phyloP scores from a whole-genome alignment of 2,888 invertebrate species.

The Panzeria rudis region DNA sequence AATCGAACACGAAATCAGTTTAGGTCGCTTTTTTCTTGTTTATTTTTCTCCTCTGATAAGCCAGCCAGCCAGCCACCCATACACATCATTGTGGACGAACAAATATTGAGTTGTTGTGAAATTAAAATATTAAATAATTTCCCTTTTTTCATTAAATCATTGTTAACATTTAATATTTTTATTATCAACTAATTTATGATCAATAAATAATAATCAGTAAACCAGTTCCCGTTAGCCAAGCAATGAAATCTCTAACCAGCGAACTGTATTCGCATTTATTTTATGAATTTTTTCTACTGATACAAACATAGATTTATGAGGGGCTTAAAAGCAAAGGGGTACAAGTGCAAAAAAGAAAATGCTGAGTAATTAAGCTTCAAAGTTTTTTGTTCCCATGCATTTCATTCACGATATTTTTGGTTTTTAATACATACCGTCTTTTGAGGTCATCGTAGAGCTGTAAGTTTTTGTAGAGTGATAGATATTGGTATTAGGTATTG shows the following conservation, averaged over 20 bases:
- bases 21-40: neutral
- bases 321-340: no score
- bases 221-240: neutral
- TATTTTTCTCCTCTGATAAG: slow-evolving; percentile 17
- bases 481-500: no score
- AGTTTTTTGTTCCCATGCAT: no score
- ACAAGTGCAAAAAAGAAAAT: no score
- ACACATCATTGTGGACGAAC: neutral
- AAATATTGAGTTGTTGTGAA: neutral
- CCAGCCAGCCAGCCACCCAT: neutral
- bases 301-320: no score
- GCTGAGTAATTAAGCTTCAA: no score
- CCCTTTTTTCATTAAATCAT: neutral
- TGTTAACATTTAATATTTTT: slow-evolving; percentile 11
- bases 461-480: no score
- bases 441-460: no score
- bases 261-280: no score
- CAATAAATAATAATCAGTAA: slow-evolving; percentile 20
- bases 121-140: neutral
- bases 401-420: no score
- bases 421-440: no score
- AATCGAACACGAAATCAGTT: neutral
- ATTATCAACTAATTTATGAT: slow-evolving; percentile 44
- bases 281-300: no score
- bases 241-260: neutral